Percentiles rank a stretch among this genome's conserved stretches.
These are phyloP conservation scores for Anoura caudifer DNA, from an alignment of 2,113 vertebrate species.

Conservation along the genomic window DNA sequence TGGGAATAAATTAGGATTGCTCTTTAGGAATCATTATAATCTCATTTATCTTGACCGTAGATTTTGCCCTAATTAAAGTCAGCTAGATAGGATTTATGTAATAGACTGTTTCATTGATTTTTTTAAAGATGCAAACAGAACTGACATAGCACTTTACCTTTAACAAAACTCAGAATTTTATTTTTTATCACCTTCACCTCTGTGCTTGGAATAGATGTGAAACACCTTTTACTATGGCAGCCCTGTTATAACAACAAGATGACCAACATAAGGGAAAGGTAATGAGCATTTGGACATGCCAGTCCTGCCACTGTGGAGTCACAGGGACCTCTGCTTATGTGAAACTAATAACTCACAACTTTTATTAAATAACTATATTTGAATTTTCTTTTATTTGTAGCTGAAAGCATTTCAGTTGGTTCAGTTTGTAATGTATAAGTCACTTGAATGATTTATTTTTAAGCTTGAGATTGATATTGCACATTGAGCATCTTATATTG, in stretches of 20 bases:
- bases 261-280: neutral
- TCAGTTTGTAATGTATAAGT: neutral
- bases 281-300: neutral
- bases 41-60: neutral
- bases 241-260: neutral
- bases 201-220: neutral
- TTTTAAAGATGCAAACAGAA: neutral
- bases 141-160: neutral
- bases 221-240: neutral
- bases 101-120: neutral
- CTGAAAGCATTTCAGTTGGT: neutral
- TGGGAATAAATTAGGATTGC: neutral
- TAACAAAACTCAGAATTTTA: neutral
- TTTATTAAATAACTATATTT: neutral
- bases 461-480: neutral
- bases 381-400: neutral
- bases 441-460: neutral
- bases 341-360: neutral
- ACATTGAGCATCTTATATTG: neutral
- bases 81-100: neutral
- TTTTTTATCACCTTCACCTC: neutral
- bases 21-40: neutral
- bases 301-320: rapidly evolving
- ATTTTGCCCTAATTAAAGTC: neutral
- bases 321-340: neutral